A percentile compares a stretch with the other conserved stretches of the same genome.
phyloP scores from a whole-genome alignment of 2,888 invertebrate species.

The Parapristionchus giblindavisi region DNA sequence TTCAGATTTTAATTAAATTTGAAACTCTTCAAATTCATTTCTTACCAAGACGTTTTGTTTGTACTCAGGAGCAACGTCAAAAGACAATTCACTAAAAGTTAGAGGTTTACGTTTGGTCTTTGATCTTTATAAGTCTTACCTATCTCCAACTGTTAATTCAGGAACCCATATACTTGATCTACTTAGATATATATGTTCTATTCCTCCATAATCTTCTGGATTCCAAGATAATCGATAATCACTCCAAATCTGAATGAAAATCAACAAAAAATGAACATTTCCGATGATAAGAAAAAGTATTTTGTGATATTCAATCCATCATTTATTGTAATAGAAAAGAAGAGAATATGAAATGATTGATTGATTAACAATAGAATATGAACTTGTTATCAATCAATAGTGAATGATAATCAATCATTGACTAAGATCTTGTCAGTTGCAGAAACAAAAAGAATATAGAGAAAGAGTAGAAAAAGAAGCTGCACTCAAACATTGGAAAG shows the following conservation, averaged over 20 bases:
- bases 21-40: neutral
- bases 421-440: neutral
- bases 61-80: constrained; percentile 36
- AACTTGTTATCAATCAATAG: neutral
- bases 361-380: constrained; percentile 7
- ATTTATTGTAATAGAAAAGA: neutral
- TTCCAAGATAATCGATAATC: constrained; percentile 26
- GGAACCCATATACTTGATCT: constrained; percentile 23
- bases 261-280: neutral
- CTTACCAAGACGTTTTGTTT: constrained; percentile 34
- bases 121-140: constrained; percentile 3
- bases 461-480: no score
- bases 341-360: neutral
- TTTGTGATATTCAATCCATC: no score
- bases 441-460: no score
- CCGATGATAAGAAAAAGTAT: neutral
- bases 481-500: no score
- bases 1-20: neutral
- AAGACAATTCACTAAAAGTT: constrained; percentile 26
- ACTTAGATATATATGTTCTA: constrained; percentile 33
- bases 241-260: constrained; percentile 11
- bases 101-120: neutral
- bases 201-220: constrained; percentile 31
- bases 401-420: neutral
- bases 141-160: constrained; percentile 32